These are phyloP conservation scores for Schrankia costaestrigalis DNA, from an alignment of 2,888 invertebrate species.

Conservation along the genomic window DNA sequence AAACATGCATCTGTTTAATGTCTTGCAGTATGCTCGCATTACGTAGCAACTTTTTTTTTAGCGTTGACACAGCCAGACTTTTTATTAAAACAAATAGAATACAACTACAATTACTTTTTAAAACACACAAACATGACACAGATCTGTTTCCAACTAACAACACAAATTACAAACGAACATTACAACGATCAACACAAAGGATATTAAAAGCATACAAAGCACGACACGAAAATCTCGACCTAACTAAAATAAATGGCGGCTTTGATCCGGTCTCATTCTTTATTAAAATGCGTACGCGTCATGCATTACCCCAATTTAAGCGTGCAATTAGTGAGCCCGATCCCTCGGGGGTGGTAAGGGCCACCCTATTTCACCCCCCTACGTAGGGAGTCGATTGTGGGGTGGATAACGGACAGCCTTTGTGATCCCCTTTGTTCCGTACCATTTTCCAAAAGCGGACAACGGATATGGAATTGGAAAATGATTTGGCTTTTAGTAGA, in stretches of 20 bases:
- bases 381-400: constrained; percentile 23
- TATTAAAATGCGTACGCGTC: constrained; percentile 70
- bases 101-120: no score
- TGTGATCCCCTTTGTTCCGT: constrained; percentile 62
- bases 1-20: no score
- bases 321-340: constrained; percentile 69
- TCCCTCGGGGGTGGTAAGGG: constrained; percentile 45
- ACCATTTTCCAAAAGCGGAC: constrained; percentile 57
- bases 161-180: constrained; percentile 6
- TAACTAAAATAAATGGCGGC: constrained; percentile 73
- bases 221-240: constrained; percentile 51
- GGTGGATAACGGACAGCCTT: constrained; percentile 55
- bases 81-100: no score
- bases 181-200: constrained; percentile 4
- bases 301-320: constrained; percentile 77
- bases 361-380: constrained; percentile 33
- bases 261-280: constrained; percentile 68
- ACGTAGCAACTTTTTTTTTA: no score
- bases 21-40: no score
- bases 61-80: no score
- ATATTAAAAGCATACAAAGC: constrained; percentile 28
- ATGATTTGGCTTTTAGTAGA: constrained; percentile 78
- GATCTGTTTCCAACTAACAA: constrained; percentile 1
- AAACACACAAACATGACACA: neutral
- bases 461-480: constrained; percentile 76